phyloP scores from a whole-genome alignment of 2,888 invertebrate species.

The Cremastinae sp. region DNA sequence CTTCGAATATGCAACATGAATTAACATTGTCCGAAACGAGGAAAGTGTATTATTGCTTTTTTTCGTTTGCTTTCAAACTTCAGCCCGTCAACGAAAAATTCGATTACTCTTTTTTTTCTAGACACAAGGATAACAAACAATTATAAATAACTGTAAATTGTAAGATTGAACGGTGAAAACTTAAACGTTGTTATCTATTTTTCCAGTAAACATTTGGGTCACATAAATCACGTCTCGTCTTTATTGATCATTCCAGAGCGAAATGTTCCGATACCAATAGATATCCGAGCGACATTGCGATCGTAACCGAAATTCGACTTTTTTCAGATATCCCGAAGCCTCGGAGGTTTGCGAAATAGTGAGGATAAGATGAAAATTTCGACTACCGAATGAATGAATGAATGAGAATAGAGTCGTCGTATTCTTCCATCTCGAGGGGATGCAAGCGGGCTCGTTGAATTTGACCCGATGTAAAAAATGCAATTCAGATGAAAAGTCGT shows the following conservation, averaged over 20 bases:
- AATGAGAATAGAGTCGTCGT: not conserved
- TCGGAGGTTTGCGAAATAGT: not conserved
- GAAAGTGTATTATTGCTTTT: not conserved
- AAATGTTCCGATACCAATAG: too few species aligned
- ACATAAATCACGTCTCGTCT: conserved; percentile 24
- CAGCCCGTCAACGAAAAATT: not conserved
- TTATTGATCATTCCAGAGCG: conserved; percentile 4
- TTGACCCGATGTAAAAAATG: too few species aligned
- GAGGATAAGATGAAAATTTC: not conserved
- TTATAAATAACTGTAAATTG: conserved; percentile 47
- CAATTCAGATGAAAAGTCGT: too few species aligned
- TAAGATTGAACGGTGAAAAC: conserved; percentile 60
- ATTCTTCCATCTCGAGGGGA: too few species aligned
- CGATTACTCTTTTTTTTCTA: not conserved
- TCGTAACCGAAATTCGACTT: not conserved
- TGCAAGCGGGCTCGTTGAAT: too few species aligned
- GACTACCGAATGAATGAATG: not conserved
- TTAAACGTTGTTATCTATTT: conserved; percentile 65
- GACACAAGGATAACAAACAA: conserved; percentile 36
- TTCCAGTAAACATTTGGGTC: conserved; percentile 62
- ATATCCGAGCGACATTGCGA: too few species aligned
- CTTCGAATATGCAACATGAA: conserved; percentile 10
- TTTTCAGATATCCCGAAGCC: not conserved
- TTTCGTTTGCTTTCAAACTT: not conserved
- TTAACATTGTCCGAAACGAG: not conserved